Evolutionary conservation across 2,888 invertebrate species (phyloP).

Genomic region (Lithosia quadra): DNA sequence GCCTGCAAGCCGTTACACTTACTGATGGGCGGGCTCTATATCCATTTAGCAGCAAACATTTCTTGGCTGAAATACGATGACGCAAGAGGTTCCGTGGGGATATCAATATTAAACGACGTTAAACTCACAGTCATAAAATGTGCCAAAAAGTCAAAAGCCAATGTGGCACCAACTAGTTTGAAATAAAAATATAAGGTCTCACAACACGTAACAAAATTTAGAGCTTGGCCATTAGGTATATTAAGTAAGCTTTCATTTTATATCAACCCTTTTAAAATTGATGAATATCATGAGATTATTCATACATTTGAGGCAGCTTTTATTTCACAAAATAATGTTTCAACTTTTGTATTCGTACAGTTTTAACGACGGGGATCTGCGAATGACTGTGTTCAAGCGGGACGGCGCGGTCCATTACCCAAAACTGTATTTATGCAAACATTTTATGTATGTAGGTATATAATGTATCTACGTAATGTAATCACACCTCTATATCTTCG

Average conservation of each 20-base stretch:
- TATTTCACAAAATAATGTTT: not conserved
- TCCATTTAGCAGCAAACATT: too few relatives aligned
- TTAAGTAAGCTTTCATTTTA: constrained; percentile 4
- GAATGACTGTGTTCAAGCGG: not conserved
- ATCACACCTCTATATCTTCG: too few relatives aligned
- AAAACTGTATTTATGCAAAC: not conserved
- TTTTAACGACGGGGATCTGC: not conserved
- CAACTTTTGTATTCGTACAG: constrained; percentile 1
- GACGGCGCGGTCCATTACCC: not conserved
- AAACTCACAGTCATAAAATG: too few relatives aligned
- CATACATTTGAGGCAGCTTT: not conserved
- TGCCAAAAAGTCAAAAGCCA: too few relatives aligned
- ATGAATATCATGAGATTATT: constrained; percentile 1
- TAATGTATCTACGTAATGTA: not conserved
- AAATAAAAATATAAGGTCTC: not conserved
- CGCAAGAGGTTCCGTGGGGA: too few relatives aligned
- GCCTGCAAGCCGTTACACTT: not conserved
- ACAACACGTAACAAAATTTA: not conserved
- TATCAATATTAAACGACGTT: too few relatives aligned
- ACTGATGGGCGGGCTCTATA: too few relatives aligned
- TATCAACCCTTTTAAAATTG: constrained; percentile 2
- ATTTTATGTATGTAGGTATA: not conserved
- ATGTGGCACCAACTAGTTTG: not conserved
- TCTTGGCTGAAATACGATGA: too few relatives aligned
- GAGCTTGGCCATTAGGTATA: not conserved